Conservation (phyloP, 2,888 invertebrate genomes). For the Morpho achilles region DNA sequence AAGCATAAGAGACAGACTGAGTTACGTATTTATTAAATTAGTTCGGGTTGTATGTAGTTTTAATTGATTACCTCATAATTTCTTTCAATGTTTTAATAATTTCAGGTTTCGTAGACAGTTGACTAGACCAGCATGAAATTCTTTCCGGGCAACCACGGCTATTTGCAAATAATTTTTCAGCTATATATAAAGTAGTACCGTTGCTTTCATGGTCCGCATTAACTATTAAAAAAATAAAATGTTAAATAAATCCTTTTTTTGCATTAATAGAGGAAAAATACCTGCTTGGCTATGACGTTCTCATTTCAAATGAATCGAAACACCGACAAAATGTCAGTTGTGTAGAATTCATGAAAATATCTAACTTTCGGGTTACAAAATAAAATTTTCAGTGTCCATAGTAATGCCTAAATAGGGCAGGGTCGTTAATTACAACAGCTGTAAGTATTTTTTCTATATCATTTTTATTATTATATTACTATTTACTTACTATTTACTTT, state of each 20-base stretch:
- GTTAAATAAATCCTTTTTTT: background rate
- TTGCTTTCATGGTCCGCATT: conserved; percentile 14
- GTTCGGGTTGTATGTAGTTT: too few species aligned
- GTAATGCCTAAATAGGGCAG: conserved; percentile 46
- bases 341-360: conserved; percentile 41
- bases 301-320: conserved; percentile 39
- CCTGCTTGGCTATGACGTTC: conserved; percentile 39
- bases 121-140: conserved; percentile 58
- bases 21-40: too few species aligned
- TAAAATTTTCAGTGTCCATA: conserved; percentile 71
- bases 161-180: conserved; percentile 44
- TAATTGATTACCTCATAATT: conserved; percentile 44
- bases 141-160: conserved; percentile 50
- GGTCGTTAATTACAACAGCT: conserved; percentile 30
- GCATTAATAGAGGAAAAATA: background rate
- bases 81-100: conserved; percentile 38
- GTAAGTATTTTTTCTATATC: conserved; percentile 44
- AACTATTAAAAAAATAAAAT: conserved; percentile 4
- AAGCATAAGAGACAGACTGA: too few species aligned
- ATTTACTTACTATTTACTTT: too few species aligned
- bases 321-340: conserved; percentile 47
- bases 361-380: conserved; percentile 69
- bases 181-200: conserved; percentile 43
- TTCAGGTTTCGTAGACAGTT: conserved; percentile 36
- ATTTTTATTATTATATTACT: too few species aligned